phyloP scores from a whole-genome alignment of 2,797 vertebrate genomes.

The Propithecus perrieri region DNA sequence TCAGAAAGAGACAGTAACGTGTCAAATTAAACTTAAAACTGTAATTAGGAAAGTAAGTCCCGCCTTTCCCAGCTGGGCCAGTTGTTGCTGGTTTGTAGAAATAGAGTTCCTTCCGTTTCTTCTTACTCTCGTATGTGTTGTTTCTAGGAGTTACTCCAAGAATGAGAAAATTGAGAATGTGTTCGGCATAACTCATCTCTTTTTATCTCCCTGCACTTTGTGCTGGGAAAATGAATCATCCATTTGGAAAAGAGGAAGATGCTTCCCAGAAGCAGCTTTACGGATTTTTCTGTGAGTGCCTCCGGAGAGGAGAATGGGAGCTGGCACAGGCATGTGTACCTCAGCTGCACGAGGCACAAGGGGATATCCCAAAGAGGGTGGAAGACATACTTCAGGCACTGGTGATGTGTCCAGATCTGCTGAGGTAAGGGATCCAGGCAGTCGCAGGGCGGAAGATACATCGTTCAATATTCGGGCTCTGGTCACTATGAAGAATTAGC shows the following conservation, averaged over 20 bases:
- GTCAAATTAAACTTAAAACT: slow-evolving; percentile 26
- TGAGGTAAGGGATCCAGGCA: slow-evolving; percentile 84
- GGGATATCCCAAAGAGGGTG: slow-evolving; percentile 83
- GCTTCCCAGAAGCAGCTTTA: slow-evolving; percentile 91
- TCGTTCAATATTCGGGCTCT: background rate
- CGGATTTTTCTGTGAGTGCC: slow-evolving; percentile 91
- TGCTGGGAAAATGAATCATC: slow-evolving; percentile 88
- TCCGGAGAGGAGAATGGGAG: slow-evolving; percentile 93
- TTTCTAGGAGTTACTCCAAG: slow-evolving; percentile 43
- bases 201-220: slow-evolving; percentile 59
- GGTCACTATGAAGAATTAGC: slow-evolving; percentile 43
- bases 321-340: slow-evolving; percentile 92
- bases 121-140: background rate
- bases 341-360: slow-evolving; percentile 87
- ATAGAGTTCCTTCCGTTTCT: background rate
- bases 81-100: background rate
- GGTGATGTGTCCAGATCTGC: slow-evolving; percentile 87
- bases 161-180: slow-evolving; percentile 46
- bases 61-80: background rate
- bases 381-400: slow-evolving; percentile 89
- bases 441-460: background rate
- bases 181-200: slow-evolving; percentile 37
- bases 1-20: background rate
- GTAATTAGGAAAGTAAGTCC: background rate
- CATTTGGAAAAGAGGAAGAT: slow-evolving; percentile 90